Conservation (phyloP, 2,888 invertebrate genomes). For the Ichneumoninae sp. region DNA sequence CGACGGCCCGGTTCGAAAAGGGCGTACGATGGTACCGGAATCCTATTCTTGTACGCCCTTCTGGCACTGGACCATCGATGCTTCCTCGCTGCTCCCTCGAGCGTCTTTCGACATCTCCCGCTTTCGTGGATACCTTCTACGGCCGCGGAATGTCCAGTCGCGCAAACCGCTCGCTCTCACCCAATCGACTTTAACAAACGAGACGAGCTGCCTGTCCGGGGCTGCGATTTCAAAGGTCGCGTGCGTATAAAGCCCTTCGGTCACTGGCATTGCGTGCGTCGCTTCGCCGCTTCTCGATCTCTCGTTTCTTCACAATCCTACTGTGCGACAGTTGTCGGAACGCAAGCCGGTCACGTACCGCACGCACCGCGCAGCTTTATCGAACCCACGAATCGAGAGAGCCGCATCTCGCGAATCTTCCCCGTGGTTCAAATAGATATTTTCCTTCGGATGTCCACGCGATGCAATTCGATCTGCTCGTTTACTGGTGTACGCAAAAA, state of each 20-base stretch:
- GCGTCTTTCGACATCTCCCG: neutral
- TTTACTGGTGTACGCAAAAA: too few species aligned
- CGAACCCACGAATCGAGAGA: constrained; percentile 3
- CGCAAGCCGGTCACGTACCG: constrained; percentile 37
- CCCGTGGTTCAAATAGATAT: neutral
- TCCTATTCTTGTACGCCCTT: neutral
- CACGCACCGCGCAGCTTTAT: constrained; percentile 12
- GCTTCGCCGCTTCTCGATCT: neutral
- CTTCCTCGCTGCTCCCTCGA: neutral
- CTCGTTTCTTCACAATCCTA: constrained; percentile 4
- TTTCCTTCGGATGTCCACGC: neutral
- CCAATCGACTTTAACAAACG: constrained; percentile 48
- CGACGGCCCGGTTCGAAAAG: neutral
- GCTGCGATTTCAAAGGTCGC: constrained; percentile 44
- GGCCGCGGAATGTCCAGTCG: constrained; percentile 29
- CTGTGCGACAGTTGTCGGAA: neutral
- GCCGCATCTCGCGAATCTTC: constrained; percentile 1
- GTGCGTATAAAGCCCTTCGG: constrained; percentile 17
- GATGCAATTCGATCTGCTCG: too few species aligned
- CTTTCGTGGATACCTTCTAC: constrained; percentile 33
- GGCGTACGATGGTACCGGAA: neutral
- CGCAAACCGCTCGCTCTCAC: constrained; percentile 7
- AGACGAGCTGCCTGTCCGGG: constrained; percentile 42
- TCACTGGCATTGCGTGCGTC: neutral
- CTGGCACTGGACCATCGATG: neutral